A percentile compares a stretch with the other conserved stretches of the same genome.
Conservation (phyloP, 2,797 vertebrate genomes). For the Danio kyathit region DNA sequence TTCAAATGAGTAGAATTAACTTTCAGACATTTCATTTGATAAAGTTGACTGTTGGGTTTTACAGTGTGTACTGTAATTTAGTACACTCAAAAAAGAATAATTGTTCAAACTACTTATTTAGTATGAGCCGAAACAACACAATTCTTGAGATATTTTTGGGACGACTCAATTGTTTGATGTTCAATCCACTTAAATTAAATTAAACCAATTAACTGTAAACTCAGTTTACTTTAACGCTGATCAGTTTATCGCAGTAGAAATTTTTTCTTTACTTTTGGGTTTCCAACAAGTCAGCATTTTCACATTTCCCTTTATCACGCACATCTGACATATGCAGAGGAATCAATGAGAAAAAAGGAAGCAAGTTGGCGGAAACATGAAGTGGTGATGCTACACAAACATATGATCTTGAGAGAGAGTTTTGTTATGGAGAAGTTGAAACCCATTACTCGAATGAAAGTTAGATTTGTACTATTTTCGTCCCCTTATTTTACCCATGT, state of each 20-base stretch:
- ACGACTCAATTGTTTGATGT: no score
- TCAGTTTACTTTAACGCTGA: no score
- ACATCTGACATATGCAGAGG: not conserved
- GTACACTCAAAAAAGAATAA: not conserved
- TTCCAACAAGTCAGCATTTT: slow-evolving; percentile 16
- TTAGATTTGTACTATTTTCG: not conserved
- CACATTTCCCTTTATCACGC: not conserved
- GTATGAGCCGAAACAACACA: no score
- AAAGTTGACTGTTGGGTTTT: no score
- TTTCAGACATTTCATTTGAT: no score
- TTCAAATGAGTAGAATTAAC: no score
- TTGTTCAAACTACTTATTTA: no score
- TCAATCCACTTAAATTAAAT: no score
- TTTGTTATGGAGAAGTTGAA: not conserved
- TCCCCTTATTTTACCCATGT: not conserved
- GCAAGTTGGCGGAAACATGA: not conserved
- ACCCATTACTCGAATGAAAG: not conserved
- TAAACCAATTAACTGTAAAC: no score
- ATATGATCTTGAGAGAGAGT: not conserved
- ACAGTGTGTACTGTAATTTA: not conserved
- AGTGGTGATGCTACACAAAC: not conserved
- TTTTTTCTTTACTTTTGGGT: not conserved
- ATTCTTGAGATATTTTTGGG: no score
- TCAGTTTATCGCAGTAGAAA: no score
- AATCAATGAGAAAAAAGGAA: not conserved